phyloP scores from a whole-genome alignment of 2,888 invertebrate genomes.

The Pachycephus smyrnensis region DNA sequence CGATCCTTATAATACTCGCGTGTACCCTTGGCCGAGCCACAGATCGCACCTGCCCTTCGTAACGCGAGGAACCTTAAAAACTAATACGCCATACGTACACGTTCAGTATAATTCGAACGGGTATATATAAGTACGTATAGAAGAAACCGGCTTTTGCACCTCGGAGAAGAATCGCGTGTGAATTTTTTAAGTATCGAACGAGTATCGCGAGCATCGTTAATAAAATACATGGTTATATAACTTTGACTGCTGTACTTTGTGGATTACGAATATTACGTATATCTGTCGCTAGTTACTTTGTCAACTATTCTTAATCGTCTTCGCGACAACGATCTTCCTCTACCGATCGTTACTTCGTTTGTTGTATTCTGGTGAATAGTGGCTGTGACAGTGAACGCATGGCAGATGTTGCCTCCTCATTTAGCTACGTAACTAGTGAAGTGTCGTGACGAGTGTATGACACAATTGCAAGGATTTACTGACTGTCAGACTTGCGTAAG shows the following conservation, averaged over 20 bases:
- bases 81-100: neutral
- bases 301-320: neutral
- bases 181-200: neutral
- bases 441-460: conserved; percentile 40
- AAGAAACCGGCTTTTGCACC: neutral
- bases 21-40: conserved; percentile 36
- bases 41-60: conserved; percentile 47
- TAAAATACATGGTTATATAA: no score
- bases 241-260: neutral
- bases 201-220: no score
- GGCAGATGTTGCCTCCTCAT: neutral
- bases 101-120: neutral
- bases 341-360: neutral
- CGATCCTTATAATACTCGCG: conserved; percentile 37
- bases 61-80: conserved; percentile 29
- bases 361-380: conserved; percentile 2
- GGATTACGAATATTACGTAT: neutral
- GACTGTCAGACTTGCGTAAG: conserved; percentile 14
- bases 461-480: conserved; percentile 2
- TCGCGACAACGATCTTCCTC: neutral
- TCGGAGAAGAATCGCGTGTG: neutral
- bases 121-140: no score
- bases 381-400: conserved; percentile 1
- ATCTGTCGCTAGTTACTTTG: accelerated
- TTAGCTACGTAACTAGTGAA: conserved; percentile 29